phyloP scores from a whole-genome alignment of 2,888 invertebrate genomes.

The Drosophila emarginata region DNA sequence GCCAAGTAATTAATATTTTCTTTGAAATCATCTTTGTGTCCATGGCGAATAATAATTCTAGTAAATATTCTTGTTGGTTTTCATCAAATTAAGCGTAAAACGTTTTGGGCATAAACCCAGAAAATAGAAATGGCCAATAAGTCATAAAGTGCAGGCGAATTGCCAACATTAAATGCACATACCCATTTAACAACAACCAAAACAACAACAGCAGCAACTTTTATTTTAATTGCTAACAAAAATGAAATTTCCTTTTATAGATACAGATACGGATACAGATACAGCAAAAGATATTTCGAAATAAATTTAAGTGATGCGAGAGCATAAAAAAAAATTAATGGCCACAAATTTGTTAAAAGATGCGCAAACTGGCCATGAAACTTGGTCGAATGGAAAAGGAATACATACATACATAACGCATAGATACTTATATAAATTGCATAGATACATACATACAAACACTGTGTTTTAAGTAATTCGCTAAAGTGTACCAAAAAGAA shows the following conservation, averaged over 20 bases:
- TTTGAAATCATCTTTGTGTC: slow-evolving; percentile 10
- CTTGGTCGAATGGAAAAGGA: slow-evolving; percentile 19
- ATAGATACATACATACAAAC: no score
- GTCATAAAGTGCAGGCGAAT: slow-evolving; percentile 67
- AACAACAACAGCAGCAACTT: slow-evolving; percentile 32
- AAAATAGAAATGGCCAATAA: slow-evolving; percentile 31
- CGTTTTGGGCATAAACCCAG: no score
- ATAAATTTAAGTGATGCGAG: slow-evolving; percentile 54
- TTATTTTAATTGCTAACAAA: slow-evolving; percentile 71
- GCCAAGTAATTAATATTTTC: slow-evolving; percentile 66
- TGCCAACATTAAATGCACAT: slow-evolving; percentile 60
- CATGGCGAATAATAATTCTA: background rate
- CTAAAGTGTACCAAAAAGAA: no score
- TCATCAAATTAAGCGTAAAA: slow-evolving; percentile 45
- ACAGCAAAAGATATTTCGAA: slow-evolving; percentile 26
- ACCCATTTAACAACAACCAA: background rate
- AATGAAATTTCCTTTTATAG: slow-evolving; percentile 41
- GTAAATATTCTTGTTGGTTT: slow-evolving; percentile 5
- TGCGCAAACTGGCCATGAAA: slow-evolving; percentile 53
- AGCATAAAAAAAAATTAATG: slow-evolving; percentile 69
- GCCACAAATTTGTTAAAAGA: slow-evolving; percentile 63
- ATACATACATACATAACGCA: slow-evolving; percentile 21
- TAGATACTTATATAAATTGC: no score
- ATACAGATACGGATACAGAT: slow-evolving; percentile 18
- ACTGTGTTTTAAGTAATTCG: no score